A percentile compares a stretch with the other conserved stretches of the same genome.
These are phyloP conservation scores for Orthosia incerta DNA, from an alignment of 2,888 invertebrate species.

Conservation along the genomic window DNA sequence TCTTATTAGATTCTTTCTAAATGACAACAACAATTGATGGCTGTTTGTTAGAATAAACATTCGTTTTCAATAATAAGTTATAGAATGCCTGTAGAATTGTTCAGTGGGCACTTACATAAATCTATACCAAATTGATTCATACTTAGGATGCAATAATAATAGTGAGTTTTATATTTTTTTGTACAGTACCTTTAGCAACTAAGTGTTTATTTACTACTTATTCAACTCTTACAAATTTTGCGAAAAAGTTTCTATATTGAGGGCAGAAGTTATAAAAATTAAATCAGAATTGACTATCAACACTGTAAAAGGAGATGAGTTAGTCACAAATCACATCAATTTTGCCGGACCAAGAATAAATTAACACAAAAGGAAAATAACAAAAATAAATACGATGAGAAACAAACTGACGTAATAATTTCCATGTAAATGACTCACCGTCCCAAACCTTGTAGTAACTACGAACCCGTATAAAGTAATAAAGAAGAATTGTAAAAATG, in stretches of 20 bases:
- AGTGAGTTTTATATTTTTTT: too few relatives aligned
- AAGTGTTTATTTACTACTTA: background rate
- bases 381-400: constrained; percentile 25
- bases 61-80: background rate
- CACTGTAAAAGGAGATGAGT: background rate
- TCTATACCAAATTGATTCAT: background rate
- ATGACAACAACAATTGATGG: constrained; percentile 12
- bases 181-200: background rate
- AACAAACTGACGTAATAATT: constrained; percentile 30
- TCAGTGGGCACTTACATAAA: background rate
- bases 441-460: constrained; percentile 78
- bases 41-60: background rate
- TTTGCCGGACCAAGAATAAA: background rate
- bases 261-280: background rate
- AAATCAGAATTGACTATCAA: background rate
- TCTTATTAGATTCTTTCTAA: constrained; percentile 1
- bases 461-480: constrained; percentile 83
- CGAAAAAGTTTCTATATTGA: background rate
- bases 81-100: background rate
- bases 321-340: constrained; percentile 1
- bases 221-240: background rate
- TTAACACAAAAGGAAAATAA: constrained; percentile 51
- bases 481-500: constrained; percentile 86
- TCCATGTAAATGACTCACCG: constrained; percentile 74
- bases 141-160: too few relatives aligned